A percentile compares a stretch with the other conserved stretches of the same genome.
phyloP scores from a whole-genome alignment of 2,888 invertebrate genomes.

The Brachyopa scutellaris region DNA sequence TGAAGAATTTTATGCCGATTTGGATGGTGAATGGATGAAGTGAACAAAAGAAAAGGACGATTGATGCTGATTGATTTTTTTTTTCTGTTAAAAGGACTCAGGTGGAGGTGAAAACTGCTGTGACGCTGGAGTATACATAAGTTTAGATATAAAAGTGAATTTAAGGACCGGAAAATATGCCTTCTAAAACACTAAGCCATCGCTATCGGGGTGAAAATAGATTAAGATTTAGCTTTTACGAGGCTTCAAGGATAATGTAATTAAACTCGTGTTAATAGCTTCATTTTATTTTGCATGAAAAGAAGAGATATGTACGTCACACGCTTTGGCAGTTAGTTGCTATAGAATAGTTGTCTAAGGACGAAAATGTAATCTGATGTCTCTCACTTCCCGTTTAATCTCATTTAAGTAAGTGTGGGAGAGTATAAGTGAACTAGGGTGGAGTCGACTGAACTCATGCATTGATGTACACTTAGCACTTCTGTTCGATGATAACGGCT shows the following conservation, averaged over 20 bases:
- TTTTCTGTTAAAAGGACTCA: background rate
- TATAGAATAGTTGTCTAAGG: too few relatives aligned
- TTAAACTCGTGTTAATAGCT: background rate
- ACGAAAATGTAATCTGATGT: too few relatives aligned
- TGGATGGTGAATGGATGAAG: background rate
- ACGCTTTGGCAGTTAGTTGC: too few relatives aligned
- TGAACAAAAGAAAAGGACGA: background rate
- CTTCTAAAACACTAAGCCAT: background rate
- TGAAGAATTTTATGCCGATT: conserved; percentile 24
- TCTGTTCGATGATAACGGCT: too few relatives aligned
- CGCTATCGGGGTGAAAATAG: background rate
- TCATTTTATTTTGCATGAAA: background rate
- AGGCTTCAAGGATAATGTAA: background rate
- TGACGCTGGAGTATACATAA: background rate
- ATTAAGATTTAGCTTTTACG: background rate
- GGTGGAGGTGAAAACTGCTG: background rate
- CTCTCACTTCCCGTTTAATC: too few relatives aligned
- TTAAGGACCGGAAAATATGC: conserved; percentile 4
- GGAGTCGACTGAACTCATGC: too few relatives aligned
- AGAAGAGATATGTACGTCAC: too few relatives aligned
- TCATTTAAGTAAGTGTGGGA: too few relatives aligned
- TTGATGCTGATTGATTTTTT: conserved; percentile 11
- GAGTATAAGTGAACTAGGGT: too few relatives aligned
- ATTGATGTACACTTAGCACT: too few relatives aligned
- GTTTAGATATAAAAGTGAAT: background rate